phyloP scores from a whole-genome alignment of 2,888 invertebrate genomes.

The Sarcophaga caerulescens region DNA sequence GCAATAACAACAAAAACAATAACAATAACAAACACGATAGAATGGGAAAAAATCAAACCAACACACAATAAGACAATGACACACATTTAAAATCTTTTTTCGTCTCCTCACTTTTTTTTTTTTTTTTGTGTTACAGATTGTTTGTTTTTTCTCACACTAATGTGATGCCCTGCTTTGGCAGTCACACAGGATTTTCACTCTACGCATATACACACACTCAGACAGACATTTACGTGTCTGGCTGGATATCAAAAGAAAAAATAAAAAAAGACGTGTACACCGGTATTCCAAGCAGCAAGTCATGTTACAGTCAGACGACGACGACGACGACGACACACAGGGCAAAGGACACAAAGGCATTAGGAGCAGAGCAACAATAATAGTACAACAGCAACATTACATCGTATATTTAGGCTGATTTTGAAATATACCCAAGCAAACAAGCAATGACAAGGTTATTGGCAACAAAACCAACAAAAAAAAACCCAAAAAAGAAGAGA shows the following conservation, averaged over 20 bases:
- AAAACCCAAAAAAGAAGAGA: neutral
- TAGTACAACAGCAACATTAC: neutral
- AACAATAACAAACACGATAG: neutral
- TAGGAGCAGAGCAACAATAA: neutral
- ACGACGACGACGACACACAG: neutral
- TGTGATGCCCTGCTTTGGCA: constrained; percentile 26
- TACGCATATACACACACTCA: constrained; percentile 18
- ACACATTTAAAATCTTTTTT: constrained; percentile 41
- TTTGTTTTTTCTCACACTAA: constrained; percentile 6
- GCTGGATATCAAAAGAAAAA: neutral
- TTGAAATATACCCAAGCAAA: constrained; percentile 21
- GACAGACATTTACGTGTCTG: neutral
- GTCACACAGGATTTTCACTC: constrained; percentile 38
- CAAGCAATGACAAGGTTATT: constrained; percentile 36
- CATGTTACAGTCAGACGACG: neutral
- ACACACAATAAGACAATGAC: constrained; percentile 39
- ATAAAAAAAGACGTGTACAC: neutral
- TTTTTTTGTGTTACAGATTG: neutral
- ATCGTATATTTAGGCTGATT: constrained; percentile 18
- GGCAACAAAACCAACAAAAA: neutral
- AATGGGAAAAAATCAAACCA: neutral
- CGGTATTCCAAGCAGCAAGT: neutral
- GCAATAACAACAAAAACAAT: neutral
- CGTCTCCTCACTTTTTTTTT: neutral
- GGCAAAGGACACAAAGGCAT: constrained; percentile 2